Evolutionary conservation across 2,888 invertebrate genomes (phyloP), one percentile per base, ranked within the genome.

Genomic region (Argynnis bischoffii): DNA sequence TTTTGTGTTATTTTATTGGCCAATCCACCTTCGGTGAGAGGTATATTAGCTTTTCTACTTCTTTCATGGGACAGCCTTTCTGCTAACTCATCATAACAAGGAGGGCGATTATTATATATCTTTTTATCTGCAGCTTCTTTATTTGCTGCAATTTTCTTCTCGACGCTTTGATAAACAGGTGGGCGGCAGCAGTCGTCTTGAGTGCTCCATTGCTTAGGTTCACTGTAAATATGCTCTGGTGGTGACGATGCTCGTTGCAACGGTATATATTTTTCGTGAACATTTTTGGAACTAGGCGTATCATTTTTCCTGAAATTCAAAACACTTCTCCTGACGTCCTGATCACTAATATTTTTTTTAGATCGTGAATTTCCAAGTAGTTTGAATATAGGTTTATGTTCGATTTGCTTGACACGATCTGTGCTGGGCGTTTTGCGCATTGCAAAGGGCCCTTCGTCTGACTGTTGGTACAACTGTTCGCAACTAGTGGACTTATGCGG

Each of bases 371-470:
- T 90, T 0, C 91, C 92, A 41, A 93, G 83, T 18, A 93, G 79
- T 75, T 89, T 92, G 70, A 93, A 91, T 2, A 93, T 81, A 16
- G 91, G 89, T 69, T 91, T 93, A 71, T 87, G 84, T 51, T 93
- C 92, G 5, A 79, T 77, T 50, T 83, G 85, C 69, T 93, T 92
- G 59, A 93, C 85, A 56, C 93, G 84, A 71, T 93, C 93, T 4
- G 92, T 87, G 78, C 93, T 93, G n/a, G 93, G 93, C 1, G 92
- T 92, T 68, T 89, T 82, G 14, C 90, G 87, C 83, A 93, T 87
- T 8, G 84, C 87, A 72, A 84, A 90, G 14, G 88, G 82, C 6
- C 86, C 87, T 6, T 91, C 89, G 18, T 90, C 89, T 1, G 83
- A 79, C 69, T 89, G 85, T 31, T 92, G 91, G 72, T 91, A 93